phyloP scores from a whole-genome alignment of 2,113 vertebrate genomes.

The Elephantulus edwardii region DNA sequence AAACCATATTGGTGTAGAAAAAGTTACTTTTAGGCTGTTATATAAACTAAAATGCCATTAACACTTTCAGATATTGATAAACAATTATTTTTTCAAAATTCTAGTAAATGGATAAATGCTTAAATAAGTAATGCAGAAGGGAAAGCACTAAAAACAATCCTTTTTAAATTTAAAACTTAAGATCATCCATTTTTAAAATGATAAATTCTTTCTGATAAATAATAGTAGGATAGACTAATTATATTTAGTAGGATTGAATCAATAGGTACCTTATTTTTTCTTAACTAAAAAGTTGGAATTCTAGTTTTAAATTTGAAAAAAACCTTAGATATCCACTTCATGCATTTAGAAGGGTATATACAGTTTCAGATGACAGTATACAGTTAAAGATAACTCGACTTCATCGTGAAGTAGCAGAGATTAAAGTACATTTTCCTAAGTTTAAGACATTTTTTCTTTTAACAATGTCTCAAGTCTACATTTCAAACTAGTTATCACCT shows the following conservation, averaged over 20 bases:
- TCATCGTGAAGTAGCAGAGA: not conserved
- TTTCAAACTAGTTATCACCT: not conserved
- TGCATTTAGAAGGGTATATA: conserved; percentile 42
- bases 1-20: not conserved
- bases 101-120: not conserved
- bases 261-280: not conserved
- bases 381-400: not conserved
- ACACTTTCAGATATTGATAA: not conserved
- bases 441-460: not conserved
- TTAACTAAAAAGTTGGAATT: not conserved
- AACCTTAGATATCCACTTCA: not conserved
- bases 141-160: not conserved
- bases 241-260: not conserved
- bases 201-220: not conserved
- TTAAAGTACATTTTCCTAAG: not conserved
- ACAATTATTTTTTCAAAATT: not conserved
- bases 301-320: not conserved
- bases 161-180: conserved; percentile 17
- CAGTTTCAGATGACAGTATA: not conserved
- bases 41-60: conserved; percentile 3
- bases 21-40: not conserved
- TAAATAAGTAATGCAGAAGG: not conserved
- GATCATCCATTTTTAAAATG: not conserved
- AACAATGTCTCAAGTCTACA: not conserved
- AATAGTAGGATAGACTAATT: not conserved